A percentile compares a stretch with the other conserved stretches of the same genome.
Evolutionary conservation across 2,888 invertebrate species (phyloP).

Genomic region (Sinodicranocentrus sp.): DNA sequence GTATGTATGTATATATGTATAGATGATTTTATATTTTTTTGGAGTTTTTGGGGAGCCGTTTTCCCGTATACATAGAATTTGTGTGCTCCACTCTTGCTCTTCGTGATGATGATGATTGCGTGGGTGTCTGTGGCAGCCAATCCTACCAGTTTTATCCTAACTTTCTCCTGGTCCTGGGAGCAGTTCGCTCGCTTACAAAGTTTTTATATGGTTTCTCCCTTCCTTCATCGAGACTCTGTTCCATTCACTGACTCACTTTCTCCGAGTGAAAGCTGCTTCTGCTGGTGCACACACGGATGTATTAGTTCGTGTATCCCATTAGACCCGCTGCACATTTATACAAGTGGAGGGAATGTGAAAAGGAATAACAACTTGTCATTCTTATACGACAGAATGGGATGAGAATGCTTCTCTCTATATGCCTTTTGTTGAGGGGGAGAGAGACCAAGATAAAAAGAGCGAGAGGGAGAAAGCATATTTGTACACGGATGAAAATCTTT

Average conservation of each 20-base stretch:
- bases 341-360: background rate
- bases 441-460: too few species aligned
- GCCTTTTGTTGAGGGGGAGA: background rate
- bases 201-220: constrained; percentile 30
- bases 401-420: constrained; percentile 16
- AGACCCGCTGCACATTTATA: constrained; percentile 7
- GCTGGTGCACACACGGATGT: background rate
- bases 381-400: constrained; percentile 13
- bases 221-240: background rate
- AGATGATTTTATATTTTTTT: too few species aligned
- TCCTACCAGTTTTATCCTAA: constrained; percentile 64
- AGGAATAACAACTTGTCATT: constrained; percentile 30
- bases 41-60: too few species aligned
- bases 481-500: background rate
- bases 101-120: constrained; percentile 69
- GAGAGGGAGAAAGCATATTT: background rate
- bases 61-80: too few species aligned
- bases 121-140: constrained; percentile 74
- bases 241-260: constrained; percentile 39
- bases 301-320: background rate
- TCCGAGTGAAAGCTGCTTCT: constrained; percentile 7
- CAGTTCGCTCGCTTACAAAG: background rate
- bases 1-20: too few species aligned
- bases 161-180: constrained; percentile 45
- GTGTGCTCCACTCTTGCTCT: constrained; percentile 6